Percentiles rank a stretch among this genome's conserved stretches.
phyloP scores from a whole-genome alignment of 2,888 invertebrate genomes.

The Erynnis tages region DNA sequence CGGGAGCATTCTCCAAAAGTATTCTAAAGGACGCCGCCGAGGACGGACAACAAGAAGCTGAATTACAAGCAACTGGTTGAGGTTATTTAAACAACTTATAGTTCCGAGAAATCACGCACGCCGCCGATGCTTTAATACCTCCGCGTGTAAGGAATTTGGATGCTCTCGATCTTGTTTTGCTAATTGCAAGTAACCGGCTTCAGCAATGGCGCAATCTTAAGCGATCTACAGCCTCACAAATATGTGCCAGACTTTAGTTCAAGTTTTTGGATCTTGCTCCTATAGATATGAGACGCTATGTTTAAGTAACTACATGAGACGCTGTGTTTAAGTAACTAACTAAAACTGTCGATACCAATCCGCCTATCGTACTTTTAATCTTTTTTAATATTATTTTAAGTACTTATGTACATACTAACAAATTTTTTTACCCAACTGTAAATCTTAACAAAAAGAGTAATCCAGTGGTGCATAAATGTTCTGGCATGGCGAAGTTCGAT shows the following conservation, averaged over 20 bases:
- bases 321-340: too few species aligned
- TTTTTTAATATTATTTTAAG: too few species aligned
- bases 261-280: background rate
- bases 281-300: too few species aligned
- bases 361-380: too few species aligned
- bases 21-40: constrained; percentile 74
- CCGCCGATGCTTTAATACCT: constrained; percentile 63
- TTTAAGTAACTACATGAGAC: too few species aligned
- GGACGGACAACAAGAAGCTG: constrained; percentile 61
- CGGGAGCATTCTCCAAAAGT: constrained; percentile 57
- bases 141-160: constrained; percentile 52
- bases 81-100: constrained; percentile 64
- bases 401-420: too few species aligned
- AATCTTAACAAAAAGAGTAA: too few species aligned
- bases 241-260: constrained; percentile 3
- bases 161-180: constrained; percentile 46
- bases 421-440: too few species aligned
- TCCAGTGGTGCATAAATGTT: too few species aligned
- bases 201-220: constrained; percentile 3
- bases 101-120: constrained; percentile 70
- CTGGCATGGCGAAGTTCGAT: too few species aligned
- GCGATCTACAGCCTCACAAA: background rate
- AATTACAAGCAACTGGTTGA: constrained; percentile 46
- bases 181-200: constrained; percentile 45
- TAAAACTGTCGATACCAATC: too few species aligned